phyloP scores from a whole-genome alignment of 2,113 vertebrate species.

The Cyphomyrus plagiostoma region DNA sequence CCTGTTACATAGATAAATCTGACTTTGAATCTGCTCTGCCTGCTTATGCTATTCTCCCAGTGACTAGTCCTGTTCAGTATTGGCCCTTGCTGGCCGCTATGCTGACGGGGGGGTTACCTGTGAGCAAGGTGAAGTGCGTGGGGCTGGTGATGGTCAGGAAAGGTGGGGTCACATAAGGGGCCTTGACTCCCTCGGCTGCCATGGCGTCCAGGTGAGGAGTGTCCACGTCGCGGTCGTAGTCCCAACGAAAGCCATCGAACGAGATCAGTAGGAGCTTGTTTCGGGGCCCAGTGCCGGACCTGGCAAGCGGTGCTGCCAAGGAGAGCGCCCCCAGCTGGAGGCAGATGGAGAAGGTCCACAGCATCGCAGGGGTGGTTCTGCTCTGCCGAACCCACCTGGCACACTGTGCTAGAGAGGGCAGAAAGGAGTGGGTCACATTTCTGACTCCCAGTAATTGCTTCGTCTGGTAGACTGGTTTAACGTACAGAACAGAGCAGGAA shows the following conservation, averaged over 20 bases:
- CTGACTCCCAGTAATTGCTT: background rate
- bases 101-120: background rate
- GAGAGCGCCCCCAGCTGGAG: background rate
- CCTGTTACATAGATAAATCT: background rate
- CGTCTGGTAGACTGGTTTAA: background rate
- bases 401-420: background rate
- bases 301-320: background rate
- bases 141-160: constrained; percentile 15
- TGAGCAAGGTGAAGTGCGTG: constrained; percentile 72
- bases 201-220: constrained; percentile 73
- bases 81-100: background rate
- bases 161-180: constrained; percentile 44
- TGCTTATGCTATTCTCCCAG: background rate
- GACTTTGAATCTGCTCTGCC: background rate
- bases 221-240: constrained; percentile 74
- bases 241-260: constrained; percentile 78
- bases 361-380: background rate
- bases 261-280: constrained; percentile 70
- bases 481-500: background rate
- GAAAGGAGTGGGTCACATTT: constrained; percentile 43
- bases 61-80: background rate
- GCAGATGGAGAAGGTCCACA: background rate
- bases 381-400: background rate
- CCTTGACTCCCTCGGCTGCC: constrained; percentile 68
- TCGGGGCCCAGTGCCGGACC: background rate